phyloP scores from a whole-genome alignment of 2,888 invertebrate genomes.

The Xestia sexstrigata region DNA sequence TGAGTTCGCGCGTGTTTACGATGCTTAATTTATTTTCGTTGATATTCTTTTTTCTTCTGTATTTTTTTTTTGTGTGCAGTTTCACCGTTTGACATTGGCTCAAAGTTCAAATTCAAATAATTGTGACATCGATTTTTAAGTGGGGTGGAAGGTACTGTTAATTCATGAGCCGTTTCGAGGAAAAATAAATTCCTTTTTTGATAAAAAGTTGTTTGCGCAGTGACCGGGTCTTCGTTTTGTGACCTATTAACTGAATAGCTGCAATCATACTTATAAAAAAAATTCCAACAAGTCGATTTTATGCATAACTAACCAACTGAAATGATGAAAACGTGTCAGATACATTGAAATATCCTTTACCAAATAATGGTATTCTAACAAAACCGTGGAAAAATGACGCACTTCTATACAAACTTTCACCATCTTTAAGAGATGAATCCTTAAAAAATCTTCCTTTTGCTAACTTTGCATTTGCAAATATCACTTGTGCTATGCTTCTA shows the following conservation, averaged over 20 bases:
- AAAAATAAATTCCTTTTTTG: background rate
- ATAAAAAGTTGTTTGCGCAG: background rate
- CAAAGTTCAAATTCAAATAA: constrained; percentile 1
- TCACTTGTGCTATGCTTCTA: too few relatives aligned
- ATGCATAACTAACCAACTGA: background rate
- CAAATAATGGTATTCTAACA: too few relatives aligned
- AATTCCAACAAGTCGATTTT: background rate
- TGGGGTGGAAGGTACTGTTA: background rate
- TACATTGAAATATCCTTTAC: background rate
- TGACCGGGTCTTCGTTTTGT: background rate
- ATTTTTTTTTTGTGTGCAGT: constrained; percentile 21
- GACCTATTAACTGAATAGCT: background rate
- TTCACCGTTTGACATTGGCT: constrained; percentile 31
- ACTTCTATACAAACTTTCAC: too few relatives aligned
- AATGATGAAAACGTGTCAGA: background rate
- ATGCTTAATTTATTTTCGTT: constrained; percentile 64
- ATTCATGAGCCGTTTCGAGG: background rate
- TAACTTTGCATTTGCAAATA: too few relatives aligned
- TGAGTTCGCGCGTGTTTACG: constrained; percentile 65
- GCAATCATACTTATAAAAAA: background rate
- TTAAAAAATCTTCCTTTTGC: too few relatives aligned
- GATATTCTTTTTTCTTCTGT: constrained; percentile 18
- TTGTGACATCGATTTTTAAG: constrained; percentile 9
- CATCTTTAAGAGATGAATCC: too few relatives aligned
- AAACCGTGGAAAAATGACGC: too few relatives aligned